Evolutionary conservation across 2,797 vertebrate genomes (phyloP).

Genomic region (Hippocampus kuda): DNA sequence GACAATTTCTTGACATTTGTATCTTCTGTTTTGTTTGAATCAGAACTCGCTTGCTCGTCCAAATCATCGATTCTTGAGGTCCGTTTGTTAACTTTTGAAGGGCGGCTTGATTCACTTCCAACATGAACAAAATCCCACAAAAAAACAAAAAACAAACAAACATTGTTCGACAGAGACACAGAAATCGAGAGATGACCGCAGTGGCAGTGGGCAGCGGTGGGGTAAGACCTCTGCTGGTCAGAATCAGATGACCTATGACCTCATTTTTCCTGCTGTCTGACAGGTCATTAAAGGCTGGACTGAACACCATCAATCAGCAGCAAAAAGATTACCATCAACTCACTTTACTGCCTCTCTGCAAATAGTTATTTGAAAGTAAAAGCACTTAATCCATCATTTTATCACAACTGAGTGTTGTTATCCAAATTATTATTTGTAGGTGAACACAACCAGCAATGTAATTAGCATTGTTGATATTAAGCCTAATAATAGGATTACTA

Average conservation of each 20-base stretch:
- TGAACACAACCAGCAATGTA: not conserved
- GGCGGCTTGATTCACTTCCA: conserved; percentile 45
- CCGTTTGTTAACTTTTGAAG: conserved; percentile 47
- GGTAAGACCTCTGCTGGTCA: conserved; percentile 55
- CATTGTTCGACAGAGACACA: conserved; percentile 21
- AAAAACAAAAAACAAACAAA: conserved; percentile 33
- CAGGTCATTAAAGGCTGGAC: conserved; percentile 63
- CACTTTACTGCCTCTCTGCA: conserved; percentile 45
- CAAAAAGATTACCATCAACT: conserved; percentile 56
- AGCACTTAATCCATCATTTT: conserved; percentile 36
- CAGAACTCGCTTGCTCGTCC: conserved; percentile 24
- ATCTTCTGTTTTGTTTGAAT: conserved; percentile 40
- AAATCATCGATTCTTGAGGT: conserved; percentile 45
- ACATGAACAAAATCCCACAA: conserved; percentile 33
- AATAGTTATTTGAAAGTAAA: conserved; percentile 50
- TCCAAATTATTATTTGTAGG: conserved; percentile 5
- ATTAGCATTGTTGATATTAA: not conserved
- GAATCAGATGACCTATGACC: conserved; percentile 62
- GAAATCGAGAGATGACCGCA: conserved; percentile 43
- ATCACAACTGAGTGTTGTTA: conserved; percentile 16
- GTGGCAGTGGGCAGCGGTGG: conserved; percentile 50
- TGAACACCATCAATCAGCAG: conserved; percentile 59
- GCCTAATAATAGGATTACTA: too few species aligned
- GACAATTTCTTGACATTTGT: conserved; percentile 4
- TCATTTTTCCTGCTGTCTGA: conserved; percentile 65